These are phyloP conservation scores for Drosophila subobscura DNA, from an alignment of 1,140 invertebrate species.

Conservation along the genomic window DNA sequence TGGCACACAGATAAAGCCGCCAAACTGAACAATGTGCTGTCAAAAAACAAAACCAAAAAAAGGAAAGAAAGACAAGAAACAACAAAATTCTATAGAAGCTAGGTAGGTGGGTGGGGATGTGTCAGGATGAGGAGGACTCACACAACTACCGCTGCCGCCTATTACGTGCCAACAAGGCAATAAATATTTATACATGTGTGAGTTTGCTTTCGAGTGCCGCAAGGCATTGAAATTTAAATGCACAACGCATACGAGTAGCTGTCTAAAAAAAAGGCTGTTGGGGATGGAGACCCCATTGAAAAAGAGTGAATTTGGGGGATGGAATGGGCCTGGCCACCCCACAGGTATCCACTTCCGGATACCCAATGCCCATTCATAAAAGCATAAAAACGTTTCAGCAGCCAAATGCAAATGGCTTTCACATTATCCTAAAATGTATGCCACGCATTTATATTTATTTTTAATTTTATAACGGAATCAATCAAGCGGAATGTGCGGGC, in stretches of 20 bases:
- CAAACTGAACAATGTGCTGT: conserved; percentile 51
- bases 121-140: conserved; percentile 16
- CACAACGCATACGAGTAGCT: conserved; percentile 72
- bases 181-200: conserved; percentile 41
- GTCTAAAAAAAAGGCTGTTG: conserved; percentile 33
- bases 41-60: conserved; percentile 36
- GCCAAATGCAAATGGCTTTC: conserved; percentile 68
- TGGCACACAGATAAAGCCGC: conserved; percentile 29
- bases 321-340: conserved; percentile 38
- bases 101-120: conserved; percentile 31
- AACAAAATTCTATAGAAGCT: conserved; percentile 20
- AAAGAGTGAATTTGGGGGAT: conserved; percentile 32
- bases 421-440: conserved; percentile 64
- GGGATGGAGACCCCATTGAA: conserved; percentile 36
- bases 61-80: conserved; percentile 17
- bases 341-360: conserved; percentile 29
- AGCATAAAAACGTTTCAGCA: conserved; percentile 42
- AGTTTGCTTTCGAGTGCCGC: conserved; percentile 44
- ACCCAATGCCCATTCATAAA: no score
- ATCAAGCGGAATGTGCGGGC: conserved; percentile 58
- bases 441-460: conserved; percentile 72
- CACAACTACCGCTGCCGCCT: conserved; percentile 13
- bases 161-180: conserved; percentile 52
- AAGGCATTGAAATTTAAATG: conserved; percentile 76
- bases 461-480: conserved; percentile 74